Evolutionary conservation across 1,140 invertebrate species (phyloP).

Genomic region (Babylonia areolata): DNA sequence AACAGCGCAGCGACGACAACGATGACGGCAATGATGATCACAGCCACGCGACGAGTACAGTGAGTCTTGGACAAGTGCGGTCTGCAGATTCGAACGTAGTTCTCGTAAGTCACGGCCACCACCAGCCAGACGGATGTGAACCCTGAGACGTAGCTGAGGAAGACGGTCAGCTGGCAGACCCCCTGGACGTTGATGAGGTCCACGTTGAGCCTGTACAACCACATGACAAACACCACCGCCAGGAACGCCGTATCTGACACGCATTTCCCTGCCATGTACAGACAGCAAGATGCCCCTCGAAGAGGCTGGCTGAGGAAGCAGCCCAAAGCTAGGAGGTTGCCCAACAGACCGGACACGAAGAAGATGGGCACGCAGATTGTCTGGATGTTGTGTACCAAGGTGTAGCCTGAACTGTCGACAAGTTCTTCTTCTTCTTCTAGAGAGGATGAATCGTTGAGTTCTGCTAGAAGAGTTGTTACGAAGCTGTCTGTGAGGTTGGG

Average conservation of each 20-base stretch:
- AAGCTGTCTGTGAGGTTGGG: background rate
- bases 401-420: background rate
- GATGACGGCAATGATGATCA: conserved; percentile 52
- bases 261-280: conserved; percentile 60
- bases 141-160: conserved; percentile 68
- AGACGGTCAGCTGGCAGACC: conserved; percentile 70
- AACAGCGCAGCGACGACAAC: conserved; percentile 49
- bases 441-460: background rate
- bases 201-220: conserved; percentile 77
- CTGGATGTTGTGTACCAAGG: conserved; percentile 5
- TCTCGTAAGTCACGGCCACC: conserved; percentile 62
- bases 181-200: conserved; percentile 60
- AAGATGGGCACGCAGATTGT: conserved; percentile 48
- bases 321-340: conserved; percentile 52
- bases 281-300: conserved; percentile 53
- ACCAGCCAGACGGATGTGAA: conserved; percentile 75
- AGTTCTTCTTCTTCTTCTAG: background rate
- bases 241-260: conserved; percentile 60
- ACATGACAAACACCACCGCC: conserved; percentile 70
- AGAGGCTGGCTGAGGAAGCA: conserved; percentile 54
- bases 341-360: conserved; percentile 55
- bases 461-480: too few relatives aligned
- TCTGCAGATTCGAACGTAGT: background rate
- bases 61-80: background rate
- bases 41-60: conserved; percentile 56